phyloP scores from a whole-genome alignment of 1,140 invertebrate genomes.

The Hirudo medicinalis region DNA sequence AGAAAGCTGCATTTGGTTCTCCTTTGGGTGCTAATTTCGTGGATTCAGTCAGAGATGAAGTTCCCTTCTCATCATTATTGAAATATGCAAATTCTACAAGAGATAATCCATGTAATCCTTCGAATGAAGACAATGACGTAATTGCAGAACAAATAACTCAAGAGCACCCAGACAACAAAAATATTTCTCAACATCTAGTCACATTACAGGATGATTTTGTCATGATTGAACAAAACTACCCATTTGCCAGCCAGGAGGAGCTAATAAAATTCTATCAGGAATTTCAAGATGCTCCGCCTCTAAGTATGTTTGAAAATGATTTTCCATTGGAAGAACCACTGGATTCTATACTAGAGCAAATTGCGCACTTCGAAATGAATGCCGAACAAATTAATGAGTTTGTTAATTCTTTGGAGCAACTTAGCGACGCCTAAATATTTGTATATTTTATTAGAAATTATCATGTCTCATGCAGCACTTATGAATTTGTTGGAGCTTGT shows the following conservation, averaged over 20 bases:
- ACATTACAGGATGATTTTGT: not conserved
- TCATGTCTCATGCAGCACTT: no score
- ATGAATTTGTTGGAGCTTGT: no score
- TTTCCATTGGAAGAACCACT: not conserved
- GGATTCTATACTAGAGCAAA: no score
- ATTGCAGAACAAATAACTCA: not conserved
- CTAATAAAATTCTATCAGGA: slow-evolving; percentile 1
- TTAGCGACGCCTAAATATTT: no score
- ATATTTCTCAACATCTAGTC: not conserved
- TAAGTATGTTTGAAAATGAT: slow-evolving; percentile 13
- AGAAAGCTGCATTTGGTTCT: slow-evolving; percentile 4
- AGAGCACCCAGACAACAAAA: not conserved
- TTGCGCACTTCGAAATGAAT: no score
- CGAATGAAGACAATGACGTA: not conserved
- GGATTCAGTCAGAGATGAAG: not conserved
- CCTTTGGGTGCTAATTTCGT: not conserved
- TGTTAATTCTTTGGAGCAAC: no score
- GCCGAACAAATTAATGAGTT: no score
- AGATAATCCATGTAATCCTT: not conserved
- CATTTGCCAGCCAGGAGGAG: not conserved
- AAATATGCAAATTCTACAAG: not conserved
- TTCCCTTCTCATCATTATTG: not conserved
- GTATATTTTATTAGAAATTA: no score
- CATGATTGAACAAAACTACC: slow-evolving; percentile 2
- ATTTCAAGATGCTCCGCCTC: not conserved